Evolutionary conservation across 2,888 invertebrate genomes (phyloP), one percentile per base, ranked within the genome.

Genomic region (Hermodice carunculata): DNA sequence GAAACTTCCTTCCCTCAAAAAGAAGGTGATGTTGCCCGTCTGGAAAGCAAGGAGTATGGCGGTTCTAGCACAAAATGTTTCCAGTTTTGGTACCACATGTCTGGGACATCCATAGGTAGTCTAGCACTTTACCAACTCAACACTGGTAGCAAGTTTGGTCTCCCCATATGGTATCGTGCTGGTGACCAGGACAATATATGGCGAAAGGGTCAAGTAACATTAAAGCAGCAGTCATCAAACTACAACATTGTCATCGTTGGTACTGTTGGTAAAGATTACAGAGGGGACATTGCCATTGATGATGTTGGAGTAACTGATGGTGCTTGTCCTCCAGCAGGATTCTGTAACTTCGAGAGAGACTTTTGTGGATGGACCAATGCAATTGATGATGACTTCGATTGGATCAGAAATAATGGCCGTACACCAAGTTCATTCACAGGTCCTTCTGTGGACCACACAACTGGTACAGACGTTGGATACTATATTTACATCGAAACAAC

Each of bases 361-460:
- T 19, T 80, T n/a, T 64, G 75, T 24, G 76, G 75, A 6, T 76
- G 77, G 11, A 40, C 53, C 3, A 69, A 74, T 54, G 67, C 37
- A 52, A 64, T 59, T 1, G 76, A 74, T 28, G 85, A 84, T 68
- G 76, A 83, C 52, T 81, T 83, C 70, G 79, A 84, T 59, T 85
- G 84, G 84, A 75, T 67, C 26, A 69, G 78, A 56, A 69, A 68
- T 8, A 65, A 76, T 17, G 82, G 82, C 3, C 71, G 67, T 19
- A 80, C 79, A 8, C 65, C 66, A 19, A 71, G 78, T 6, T 14
- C 65, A 3, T 66, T 66, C 8, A 84, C 81, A 19, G 85, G 84
- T 8, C 85, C 85, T 14, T 70, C 75, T 28, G 64, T 70, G 58
- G 85, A 84, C 61, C 85, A 85, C 64, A 83, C 81, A 28, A 62